A percentile compares a stretch with the other conserved stretches of the same genome.
Conservation (phyloP, 2,113 vertebrate genomes). For the Rhinolophus sinicus region DNA sequence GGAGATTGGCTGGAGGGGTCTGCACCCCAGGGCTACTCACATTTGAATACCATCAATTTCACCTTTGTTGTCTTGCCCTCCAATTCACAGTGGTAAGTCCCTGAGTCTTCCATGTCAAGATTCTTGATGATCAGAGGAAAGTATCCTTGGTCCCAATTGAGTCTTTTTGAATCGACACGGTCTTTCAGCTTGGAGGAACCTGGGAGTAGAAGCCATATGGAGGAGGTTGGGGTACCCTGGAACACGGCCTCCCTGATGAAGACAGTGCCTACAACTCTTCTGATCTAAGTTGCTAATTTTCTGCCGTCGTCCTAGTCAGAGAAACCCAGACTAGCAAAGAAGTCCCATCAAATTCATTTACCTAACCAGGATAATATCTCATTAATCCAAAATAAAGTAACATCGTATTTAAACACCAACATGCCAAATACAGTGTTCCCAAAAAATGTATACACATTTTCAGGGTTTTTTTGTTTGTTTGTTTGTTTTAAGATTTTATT, state of each 20-base stretch:
- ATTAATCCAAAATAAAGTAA: background rate
- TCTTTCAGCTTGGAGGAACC: accelerated
- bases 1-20: accelerated
- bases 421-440: background rate
- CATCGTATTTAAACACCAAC: background rate
- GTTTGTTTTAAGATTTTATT: no score
- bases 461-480: no score
- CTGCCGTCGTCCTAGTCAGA: background rate
- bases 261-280: background rate
- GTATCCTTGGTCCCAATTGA: background rate
- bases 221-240: background rate
- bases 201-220: constrained; percentile 47
- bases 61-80: background rate
- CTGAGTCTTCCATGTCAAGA: constrained; percentile 50
- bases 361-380: background rate
- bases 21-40: constrained; percentile 73
- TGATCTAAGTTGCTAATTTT: background rate
- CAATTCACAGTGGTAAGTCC: constrained; percentile 76
- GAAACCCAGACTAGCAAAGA: background rate
- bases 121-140: constrained; percentile 69
- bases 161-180: background rate
- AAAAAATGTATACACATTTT: no score
- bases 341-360: background rate
- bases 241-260: background rate
- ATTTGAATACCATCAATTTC: constrained; percentile 72